These are phyloP conservation scores for Acleris cristana DNA, from an alignment of 2,888 invertebrate genomes.

Conservation along the genomic window DNA sequence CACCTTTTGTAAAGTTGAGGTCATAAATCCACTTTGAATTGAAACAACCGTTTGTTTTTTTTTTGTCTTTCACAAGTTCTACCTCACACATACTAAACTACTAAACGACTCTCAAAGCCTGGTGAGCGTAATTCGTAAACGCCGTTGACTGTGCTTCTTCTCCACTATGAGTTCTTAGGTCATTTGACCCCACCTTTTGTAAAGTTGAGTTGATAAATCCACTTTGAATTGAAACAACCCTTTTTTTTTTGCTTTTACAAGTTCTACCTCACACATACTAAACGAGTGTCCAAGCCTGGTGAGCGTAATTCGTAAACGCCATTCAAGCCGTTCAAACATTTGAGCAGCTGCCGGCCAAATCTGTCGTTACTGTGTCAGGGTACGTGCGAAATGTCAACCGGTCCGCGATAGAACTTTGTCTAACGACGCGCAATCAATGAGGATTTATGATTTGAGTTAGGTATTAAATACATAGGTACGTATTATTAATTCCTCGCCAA, in stretches of 20 bases:
- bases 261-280: neutral
- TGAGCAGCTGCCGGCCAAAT: slow-evolving; percentile 25
- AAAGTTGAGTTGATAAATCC: neutral
- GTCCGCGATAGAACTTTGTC: slow-evolving; percentile 19
- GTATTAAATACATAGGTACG: neutral
- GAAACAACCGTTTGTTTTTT: no score
- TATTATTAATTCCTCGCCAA: neutral
- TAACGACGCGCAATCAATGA: neutral
- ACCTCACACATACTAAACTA: no score
- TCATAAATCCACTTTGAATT: neutral
- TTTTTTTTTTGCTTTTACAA: neutral
- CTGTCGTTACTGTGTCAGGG: slow-evolving; percentile 31
- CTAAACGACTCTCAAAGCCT: no score
- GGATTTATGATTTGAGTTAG: neutral
- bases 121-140: no score
- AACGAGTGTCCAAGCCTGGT: slow-evolving; percentile 3
- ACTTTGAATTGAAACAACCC: no score
- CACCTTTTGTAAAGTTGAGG: neutral
- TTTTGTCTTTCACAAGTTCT: no score
- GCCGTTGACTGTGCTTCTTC: neutral
- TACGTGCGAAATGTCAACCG: slow-evolving; percentile 26
- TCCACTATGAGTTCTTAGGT: slow-evolving; percentile 2
- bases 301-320: neutral
- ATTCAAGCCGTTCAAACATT: slow-evolving; percentile 16
- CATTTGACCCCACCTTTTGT: neutral